Base-by-base conservation (phyloP, 2,113 vertebrate species). In the Sterrhoptilus dennistouni region DNA sequence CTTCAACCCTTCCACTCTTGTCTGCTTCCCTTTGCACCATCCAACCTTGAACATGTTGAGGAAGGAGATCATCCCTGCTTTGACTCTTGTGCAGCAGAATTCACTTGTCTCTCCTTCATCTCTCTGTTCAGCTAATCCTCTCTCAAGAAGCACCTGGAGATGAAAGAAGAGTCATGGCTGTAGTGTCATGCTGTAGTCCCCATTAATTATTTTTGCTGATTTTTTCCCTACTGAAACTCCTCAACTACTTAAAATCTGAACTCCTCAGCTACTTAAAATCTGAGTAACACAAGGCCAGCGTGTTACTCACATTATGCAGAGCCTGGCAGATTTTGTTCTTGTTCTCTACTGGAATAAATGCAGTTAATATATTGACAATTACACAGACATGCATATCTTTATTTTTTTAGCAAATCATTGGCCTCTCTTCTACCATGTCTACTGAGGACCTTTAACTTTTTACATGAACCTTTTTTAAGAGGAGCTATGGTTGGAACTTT, bases 301-400 rank as follows among this genome's bases (percentile, higher is more conserved):
- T 83, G 27, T 74, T 77, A 50, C 31, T 68, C 1, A 17, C 0
- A 0, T 71, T 60, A 69, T 12, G 31, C 60, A 40, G 56, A 84
- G 60, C 52, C 47, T 95, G 54, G 12, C 28, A 53, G 29, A 14
- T 47, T 87, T 92, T 68, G 14, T 82, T 84, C 49, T 87, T 89
- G 44, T 86, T 95, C 40, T 54, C 16, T 59, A 1, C 38, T 50
- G 53, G 21, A 69, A 72, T 69, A 93, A 91, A 76, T 65, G 28
- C 16, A 61, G 21, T 82, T 79, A 47, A 54, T 90, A 56, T 22
- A 65, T 31, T 65, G 53, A 50, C 66, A 76, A 18, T 65, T 42
- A n/a, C 24, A 57, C 16, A 40, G 15, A 14, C 11, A 31, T 5
- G 33, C 0, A 2, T 4, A 6, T 3, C 8, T 25, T 19, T 40